Percentiles rank a stretch among this genome's conserved stretches.
phyloP scores from a whole-genome alignment of 2,797 vertebrate genomes.

The Sparidentex hasta region DNA sequence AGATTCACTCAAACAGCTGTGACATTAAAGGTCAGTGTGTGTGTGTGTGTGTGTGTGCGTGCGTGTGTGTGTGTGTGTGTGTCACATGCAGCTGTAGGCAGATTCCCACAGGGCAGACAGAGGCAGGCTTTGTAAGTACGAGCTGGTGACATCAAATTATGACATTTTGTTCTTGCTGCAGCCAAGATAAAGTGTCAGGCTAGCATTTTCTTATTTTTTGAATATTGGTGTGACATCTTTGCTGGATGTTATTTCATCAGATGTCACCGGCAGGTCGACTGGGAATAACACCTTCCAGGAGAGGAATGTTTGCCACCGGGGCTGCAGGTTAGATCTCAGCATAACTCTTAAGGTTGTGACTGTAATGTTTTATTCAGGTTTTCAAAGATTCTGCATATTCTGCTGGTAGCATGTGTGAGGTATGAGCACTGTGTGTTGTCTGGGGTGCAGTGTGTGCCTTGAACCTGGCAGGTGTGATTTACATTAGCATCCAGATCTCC shows the following conservation, averaged over 20 bases:
- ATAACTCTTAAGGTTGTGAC: neutral
- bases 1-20: conserved; percentile 4
- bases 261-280: conserved; percentile 15
- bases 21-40: conserved; percentile 37
- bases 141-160: conserved; percentile 26
- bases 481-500: neutral
- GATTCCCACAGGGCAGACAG: conserved; percentile 34
- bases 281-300: conserved; percentile 15
- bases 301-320: neutral
- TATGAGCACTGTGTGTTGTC: neutral
- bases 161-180: conserved; percentile 18
- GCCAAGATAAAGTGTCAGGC: conserved; percentile 18
- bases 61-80: too few relatives aligned
- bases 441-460: neutral
- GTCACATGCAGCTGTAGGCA: conserved; percentile 33
- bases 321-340: conserved; percentile 15
- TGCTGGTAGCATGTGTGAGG: neutral
- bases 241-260: conserved; percentile 37
- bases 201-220: conserved; percentile 22
- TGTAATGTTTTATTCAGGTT: conserved; percentile 28
- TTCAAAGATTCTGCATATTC: conserved; percentile 17
- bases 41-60: too few relatives aligned
- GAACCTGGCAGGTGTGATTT: neutral
- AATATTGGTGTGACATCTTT: conserved; percentile 41
- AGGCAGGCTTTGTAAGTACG: neutral